Percentiles rank a stretch among this genome's conserved stretches.
These are phyloP conservation scores for Eupeodes luniger DNA, from an alignment of 2,888 invertebrate species.

Conservation along the genomic window DNA sequence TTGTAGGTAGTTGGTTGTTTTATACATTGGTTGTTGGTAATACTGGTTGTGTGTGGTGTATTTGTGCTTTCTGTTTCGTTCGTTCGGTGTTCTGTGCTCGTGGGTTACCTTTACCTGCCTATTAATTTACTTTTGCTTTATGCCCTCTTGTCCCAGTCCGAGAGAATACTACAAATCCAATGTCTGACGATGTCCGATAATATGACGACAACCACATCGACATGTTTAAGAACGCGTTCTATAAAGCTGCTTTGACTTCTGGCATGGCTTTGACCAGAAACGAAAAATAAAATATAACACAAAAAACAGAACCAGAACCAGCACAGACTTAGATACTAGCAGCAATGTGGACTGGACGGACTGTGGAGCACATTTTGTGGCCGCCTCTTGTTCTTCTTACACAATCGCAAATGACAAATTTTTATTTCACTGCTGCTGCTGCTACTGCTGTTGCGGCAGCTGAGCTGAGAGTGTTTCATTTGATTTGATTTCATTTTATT, in stretches of 20 bases:
- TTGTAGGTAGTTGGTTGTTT: slow-evolving; percentile 25
- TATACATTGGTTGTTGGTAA: background rate
- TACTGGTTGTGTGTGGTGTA: slow-evolving; percentile 9
- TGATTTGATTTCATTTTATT: slow-evolving; percentile 43
- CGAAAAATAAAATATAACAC: background rate
- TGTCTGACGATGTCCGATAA: slow-evolving; percentile 23
- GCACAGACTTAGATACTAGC: background rate
- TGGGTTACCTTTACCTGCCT: slow-evolving; percentile 32
- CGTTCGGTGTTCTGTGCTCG: background rate
- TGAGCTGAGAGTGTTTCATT: slow-evolving; percentile 36
- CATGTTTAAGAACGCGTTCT: slow-evolving; percentile 40
- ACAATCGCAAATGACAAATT: slow-evolving; percentile 68
- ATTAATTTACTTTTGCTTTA: slow-evolving; percentile 36
- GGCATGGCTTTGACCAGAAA: slow-evolving; percentile 21
- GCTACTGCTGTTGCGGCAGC: background rate
- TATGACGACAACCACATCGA: background rate
- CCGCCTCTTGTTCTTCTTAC: slow-evolving; percentile 48
- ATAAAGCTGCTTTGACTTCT: slow-evolving; percentile 13
- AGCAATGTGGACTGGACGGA: background rate
- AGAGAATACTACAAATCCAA: background rate
- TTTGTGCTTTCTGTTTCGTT: slow-evolving; percentile 37
- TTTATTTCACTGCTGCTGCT: slow-evolving; percentile 33
- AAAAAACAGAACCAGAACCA: slow-evolving; percentile 4
- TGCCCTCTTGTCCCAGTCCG: slow-evolving; percentile 21
- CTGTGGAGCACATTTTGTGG: slow-evolving; percentile 47